Base-by-base conservation (phyloP, 2,888 invertebrate genomes). In the Microctonus aethiopoides region DNA sequence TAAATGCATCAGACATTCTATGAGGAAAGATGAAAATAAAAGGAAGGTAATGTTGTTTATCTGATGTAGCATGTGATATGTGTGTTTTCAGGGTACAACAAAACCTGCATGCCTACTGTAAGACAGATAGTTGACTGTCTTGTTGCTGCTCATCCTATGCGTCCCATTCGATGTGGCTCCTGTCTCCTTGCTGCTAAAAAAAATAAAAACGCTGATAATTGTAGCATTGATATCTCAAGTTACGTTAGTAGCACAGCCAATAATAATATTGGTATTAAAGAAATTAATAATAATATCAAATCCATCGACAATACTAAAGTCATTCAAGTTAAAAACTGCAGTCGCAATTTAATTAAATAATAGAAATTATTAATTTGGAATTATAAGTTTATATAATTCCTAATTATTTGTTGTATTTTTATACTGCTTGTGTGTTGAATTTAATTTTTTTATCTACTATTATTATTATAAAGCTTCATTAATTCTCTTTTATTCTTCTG, bases 61-160 rank as follows among this genome's bases (percentile, higher is more conserved):
- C 83, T 85, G 83, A 85, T 82, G 79, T 78, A 81, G 85, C 85
- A 85, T 85, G 85, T 85, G 80, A 83, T 81, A 80, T 83, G 81
- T 83, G 81, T 84, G 66, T 85, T 87, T 87, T 82, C 88, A 88
- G 88, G 87, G 83, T 83, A 81, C 85, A 78, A 83, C 84, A 86
- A 87, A 87, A 86, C 88, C 89, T 90, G 90, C 90, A 90, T 90
- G 90, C 88, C 89, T 90, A 86, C 88, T 89, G 87, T 90, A 89
- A 85, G 81, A 84, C 83, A 85, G 83, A 83, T 85, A 83, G 84
- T 85, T 84, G 83, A 84, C 83, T 81, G 83, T 84, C 83, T 83
- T 77, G 80, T 83, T 80, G 83, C 84, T 82, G 84, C 81, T 83
- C 84, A 79, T 83, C 81, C 79, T 77, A 81, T 84, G 81, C 83